Evolutionary conservation across 2,888 invertebrate species (phyloP).

Genomic region (Phalera bucephala): DNA sequence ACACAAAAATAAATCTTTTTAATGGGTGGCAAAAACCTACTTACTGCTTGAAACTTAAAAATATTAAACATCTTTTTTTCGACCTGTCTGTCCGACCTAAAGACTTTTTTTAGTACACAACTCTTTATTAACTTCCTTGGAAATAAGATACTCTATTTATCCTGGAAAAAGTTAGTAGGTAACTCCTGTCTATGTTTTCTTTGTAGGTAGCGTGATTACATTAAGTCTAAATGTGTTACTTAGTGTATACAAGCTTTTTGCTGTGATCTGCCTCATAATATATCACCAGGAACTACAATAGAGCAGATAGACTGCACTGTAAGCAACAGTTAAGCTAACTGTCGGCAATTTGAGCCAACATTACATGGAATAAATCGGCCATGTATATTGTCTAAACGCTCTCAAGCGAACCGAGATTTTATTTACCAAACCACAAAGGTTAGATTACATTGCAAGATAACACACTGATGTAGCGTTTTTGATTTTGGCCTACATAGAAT

Average conservation of each 20-base stretch:
- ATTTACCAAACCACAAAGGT: constrained; percentile 3
- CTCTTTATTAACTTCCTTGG: no score
- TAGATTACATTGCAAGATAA: constrained; percentile 10
- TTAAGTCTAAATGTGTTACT: no score
- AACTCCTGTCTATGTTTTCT: no score
- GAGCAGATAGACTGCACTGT: constrained; percentile 61
- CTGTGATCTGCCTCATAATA: constrained; percentile 53
- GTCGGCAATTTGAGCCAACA: constrained; percentile 67
- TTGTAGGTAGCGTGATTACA: no score
- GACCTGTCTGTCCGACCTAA: no score
- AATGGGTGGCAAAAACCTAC: no score
- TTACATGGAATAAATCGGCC: constrained; percentile 66
- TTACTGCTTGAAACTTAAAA: no score
- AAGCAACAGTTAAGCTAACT: constrained; percentile 74
- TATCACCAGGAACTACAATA: constrained; percentile 62
- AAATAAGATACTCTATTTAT: no score
- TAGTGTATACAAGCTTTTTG: constrained; percentile 41
- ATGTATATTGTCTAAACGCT: constrained; percentile 27
- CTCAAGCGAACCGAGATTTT: constrained; percentile 16
- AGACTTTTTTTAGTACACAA: no score
- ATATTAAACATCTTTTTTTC: no score
- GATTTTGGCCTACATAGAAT: constrained; percentile 3
- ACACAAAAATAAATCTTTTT: no score
- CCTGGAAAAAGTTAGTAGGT: no score
- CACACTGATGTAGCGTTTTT: constrained; percentile 3